Base-by-base conservation (phyloP, 2,888 invertebrate genomes). In the Leuctra nigra region DNA sequence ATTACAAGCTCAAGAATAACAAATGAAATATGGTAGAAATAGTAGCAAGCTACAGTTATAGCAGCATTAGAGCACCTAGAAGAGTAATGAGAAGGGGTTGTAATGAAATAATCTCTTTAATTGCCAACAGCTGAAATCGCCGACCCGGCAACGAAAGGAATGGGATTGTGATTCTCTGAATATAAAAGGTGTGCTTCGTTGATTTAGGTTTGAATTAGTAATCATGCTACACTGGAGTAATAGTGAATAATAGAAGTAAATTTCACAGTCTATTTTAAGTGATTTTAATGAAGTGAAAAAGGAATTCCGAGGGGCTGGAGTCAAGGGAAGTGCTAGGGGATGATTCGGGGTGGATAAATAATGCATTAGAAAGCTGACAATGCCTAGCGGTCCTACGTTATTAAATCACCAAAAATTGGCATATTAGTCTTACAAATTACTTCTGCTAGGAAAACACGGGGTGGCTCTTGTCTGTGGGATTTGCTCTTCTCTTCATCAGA, bases 221-320 rank as follows among this genome's bases (percentile, higher is more conserved):
- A 22, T 25, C 25, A 25, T 47, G 16, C 23, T 24, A 25, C 24
- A 6, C 16, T 47, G 25, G 4, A n/a, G 18, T 16, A 23, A 14
- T 47, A 22, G 25, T 47, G 16, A 47, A 24, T 22, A 47, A 47
- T 25, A 47, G 47, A 25, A 25, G 25, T 13, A 47, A 47, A 47
- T 47, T 22, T 25, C 47, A 18, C 25, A 24, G 25, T 47, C 47
- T 29, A 16, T 25, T 24, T 25, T 25, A 47, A 47, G 47, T 47
- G 47, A 47, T 47, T 47, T 47, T 47, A 47, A 47, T 47, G 47
- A 47, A 47, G 47, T 47, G 47, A 25, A 47, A 47, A 47, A 47
- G 47, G 25, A 47, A 23, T 14, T 47, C 47, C 3, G 47, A 25
- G n/a, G 23, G 24, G 46, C n/a, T 46, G 16, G 22, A 22, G 46